Evolutionary conservation across 30 jellyfish, hydroid and myxozoan species (phyloP), one percentile per base, ranked within the genome.

Genomic region (Aurelia sp.): DNA sequence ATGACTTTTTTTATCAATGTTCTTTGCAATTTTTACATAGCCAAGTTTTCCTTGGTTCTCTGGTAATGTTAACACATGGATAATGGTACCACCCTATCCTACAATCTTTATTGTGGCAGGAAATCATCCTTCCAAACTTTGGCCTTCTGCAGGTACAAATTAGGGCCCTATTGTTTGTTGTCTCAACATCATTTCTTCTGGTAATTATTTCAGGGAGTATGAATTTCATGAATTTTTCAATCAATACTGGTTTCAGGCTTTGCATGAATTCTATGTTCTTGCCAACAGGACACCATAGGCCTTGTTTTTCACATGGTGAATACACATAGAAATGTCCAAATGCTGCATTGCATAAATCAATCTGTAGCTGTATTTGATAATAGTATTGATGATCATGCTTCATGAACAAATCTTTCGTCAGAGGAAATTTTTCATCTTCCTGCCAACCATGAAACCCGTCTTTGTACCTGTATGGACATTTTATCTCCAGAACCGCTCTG

Each of bases 391-490:
- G 74, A 57, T 60, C 30, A 19, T 52, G 35, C 61, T 60, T 76
- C 87, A 76, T 76, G 20, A 10, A 15, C 38, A 22, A 8, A 19
- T 76, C 74, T 15, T 58, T 58, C 11, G 16, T 53, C 21, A 76
- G 27, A 53, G 89, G 89, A 47, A 78, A 78, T 21, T 31, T 27
- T 18, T 30, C 15, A 78, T 78, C 89, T 16, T 41, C 74, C 27
- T 35, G 44, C 89, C 89, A 78, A 31, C 89, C 78, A 41, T 78
- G 68, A 78, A 78, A 63, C 63, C 89, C 59, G 47, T 61, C 61
- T 64, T 22, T 78, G 62, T 61, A 78, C 35, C 17, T 78, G 53
- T 58, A 78, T 1, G 80, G 89, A 78, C 89, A 78, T 78, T 78
- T 78, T 61, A 78, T 58, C 30, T 78, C 79, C 51, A 78, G 75